A percentile compares a stretch with the other conserved stretches of the same genome.
These are phyloP conservation scores for Montipora efflorescens DNA, from an alignment of 64 coral and sea anemone species.

Conservation along the genomic window DNA sequence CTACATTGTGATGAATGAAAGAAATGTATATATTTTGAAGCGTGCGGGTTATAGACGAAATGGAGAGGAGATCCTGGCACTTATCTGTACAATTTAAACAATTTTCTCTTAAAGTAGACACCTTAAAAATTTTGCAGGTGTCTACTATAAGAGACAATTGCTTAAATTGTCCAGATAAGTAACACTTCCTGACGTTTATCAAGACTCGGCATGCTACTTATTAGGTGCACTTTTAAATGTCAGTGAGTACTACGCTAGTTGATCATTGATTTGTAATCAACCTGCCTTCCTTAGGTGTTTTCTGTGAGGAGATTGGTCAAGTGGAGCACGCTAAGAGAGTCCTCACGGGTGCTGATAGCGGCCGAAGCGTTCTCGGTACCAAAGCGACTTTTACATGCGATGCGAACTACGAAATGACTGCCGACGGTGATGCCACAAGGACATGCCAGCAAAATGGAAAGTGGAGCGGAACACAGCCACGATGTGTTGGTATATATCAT, in stretches of 20 bases:
- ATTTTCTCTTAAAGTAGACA: no score
- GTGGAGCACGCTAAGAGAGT: constrained; percentile 46
- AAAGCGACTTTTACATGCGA: constrained; percentile 53
- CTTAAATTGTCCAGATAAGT: no score
- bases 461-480: constrained; percentile 60
- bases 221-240: no score
- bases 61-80: no score
- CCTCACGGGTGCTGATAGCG: neutral
- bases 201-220: neutral
- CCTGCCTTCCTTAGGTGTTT: constrained; percentile 34
- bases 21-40: no score
- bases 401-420: constrained; percentile 53
- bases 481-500: constrained; percentile 59
- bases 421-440: neutral
- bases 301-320: constrained; percentile 52
- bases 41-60: no score
- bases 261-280: neutral
- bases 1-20: no score
- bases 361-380: constrained; percentile 19
- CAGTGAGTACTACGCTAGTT: neutral
- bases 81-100: no score
- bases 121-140: no score
- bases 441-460: constrained; percentile 55
- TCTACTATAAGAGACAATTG: no score
- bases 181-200: no score